Evolutionary conservation across 2,113 vertebrate genomes (phyloP).

Genomic region (Heterotilapia buettikoferi): DNA sequence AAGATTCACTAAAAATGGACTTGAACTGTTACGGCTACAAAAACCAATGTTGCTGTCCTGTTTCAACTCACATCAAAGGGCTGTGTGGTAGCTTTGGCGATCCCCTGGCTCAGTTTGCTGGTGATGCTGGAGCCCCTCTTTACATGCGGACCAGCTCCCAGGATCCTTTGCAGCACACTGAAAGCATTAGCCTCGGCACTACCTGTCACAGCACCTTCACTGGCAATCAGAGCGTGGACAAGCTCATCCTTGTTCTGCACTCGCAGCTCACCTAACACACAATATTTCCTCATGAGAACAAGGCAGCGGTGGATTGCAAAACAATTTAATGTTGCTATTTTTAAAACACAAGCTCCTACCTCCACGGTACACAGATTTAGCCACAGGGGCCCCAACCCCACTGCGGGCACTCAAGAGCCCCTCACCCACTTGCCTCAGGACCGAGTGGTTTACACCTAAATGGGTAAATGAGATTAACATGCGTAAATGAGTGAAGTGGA

Average conservation of each 20-base stretch:
- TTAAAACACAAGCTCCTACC: slow-evolving; percentile 62
- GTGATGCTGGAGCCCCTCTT: slow-evolving; percentile 81
- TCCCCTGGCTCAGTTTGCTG: slow-evolving; percentile 77
- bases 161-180: slow-evolving; percentile 81
- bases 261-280: slow-evolving; percentile 71
- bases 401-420: slow-evolving; percentile 79
- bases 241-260: slow-evolving; percentile 77
- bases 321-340: not conserved
- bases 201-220: slow-evolving; percentile 77
- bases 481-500: not conserved
- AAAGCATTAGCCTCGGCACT: slow-evolving; percentile 80
- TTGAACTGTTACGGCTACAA: not conserved
- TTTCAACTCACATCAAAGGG: slow-evolving; percentile 85
- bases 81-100: slow-evolving; percentile 77
- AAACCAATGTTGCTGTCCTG: not conserved
- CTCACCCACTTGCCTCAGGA: slow-evolving; percentile 83
- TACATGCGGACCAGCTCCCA: slow-evolving; percentile 84
- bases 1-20: not conserved
- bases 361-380: slow-evolving; percentile 78
- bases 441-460: slow-evolving; percentile 82
- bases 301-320: rapidly evolving
- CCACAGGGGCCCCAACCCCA: slow-evolving; percentile 71
- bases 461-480: not conserved
- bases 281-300: not conserved
- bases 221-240: slow-evolving; percentile 81